Evolutionary conservation across 2,113 vertebrate species (phyloP), one percentile per base, ranked within the genome.

Genomic region (Pollimyrus isidori): DNA sequence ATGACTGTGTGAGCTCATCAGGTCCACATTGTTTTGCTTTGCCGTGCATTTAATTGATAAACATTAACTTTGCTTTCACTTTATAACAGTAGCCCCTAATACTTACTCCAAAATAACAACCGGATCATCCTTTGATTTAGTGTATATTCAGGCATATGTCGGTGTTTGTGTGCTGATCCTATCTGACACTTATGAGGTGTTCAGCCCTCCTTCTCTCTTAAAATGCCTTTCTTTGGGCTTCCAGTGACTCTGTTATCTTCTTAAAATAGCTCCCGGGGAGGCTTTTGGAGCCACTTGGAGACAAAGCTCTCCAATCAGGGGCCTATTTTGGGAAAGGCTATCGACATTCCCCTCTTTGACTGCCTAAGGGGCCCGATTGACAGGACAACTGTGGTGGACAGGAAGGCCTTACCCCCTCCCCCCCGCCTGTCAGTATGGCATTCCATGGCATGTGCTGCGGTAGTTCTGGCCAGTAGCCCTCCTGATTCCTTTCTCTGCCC

Each of bases 301-400:
- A 91, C 85, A 91, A 88, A 90, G 89, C 87, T 58, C 85, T 69
- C 65, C 50, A 89, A 62, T 85, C 56, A 88, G 49, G 73, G 65
- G 76, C 91, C 92, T 96, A 95, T 96, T 95, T 96, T 56, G 90
- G 94, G 95, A 92, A 19, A 15, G 86, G 91, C 90, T 95, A 95
- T 95, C 95, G 94, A 94, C 91, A 94, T 93, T 94, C 91, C 90
- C 91, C 87, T 91, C 92, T 90, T 90, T 88, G 91, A 87, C 88
- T 35, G 85, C 26, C 50, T 7, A 49, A 35, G 17, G 89, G 89
- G 92, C 58, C 87, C 93, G 95, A 96, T 94, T 96, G 95, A 96
- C 94, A 96, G 93, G 95, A 93, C 95, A 96, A 94, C 94, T 96
- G 95, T 94, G 93, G 92, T 92, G 92, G 89, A 89, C 88, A 88